phyloP scores from a whole-genome alignment of 2,888 invertebrate species.

The Stenchaetothrips biformis region DNA sequence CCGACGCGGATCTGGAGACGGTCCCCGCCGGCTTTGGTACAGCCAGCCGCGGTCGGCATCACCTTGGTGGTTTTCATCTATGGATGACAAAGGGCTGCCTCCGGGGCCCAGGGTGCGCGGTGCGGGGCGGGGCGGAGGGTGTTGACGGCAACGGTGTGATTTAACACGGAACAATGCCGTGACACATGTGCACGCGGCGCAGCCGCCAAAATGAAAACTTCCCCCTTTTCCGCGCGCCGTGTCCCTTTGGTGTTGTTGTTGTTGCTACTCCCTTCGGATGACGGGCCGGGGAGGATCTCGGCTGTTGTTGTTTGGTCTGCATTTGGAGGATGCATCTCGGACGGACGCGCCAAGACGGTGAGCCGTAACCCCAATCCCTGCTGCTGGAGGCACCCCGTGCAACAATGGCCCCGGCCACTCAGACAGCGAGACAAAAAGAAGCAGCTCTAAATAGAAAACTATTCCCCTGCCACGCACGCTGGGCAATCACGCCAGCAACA shows the following conservation, averaged over 20 bases:
- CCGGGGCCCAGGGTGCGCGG: not conserved
- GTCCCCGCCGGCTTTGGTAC: too few species aligned
- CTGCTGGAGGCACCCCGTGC: too few species aligned
- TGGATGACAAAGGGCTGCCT: conserved; percentile 13
- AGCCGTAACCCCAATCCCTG: too few species aligned
- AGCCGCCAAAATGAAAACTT: not conserved
- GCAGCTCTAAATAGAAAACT: not conserved
- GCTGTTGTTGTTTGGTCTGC: too few species aligned
- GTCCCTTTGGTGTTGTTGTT: not conserved
- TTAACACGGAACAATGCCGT: conserved; percentile 20
- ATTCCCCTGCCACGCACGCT: not conserved
- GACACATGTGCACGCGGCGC: not conserved
- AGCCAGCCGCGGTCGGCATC: not conserved
- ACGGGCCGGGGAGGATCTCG: too few species aligned
- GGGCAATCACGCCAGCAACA: not conserved
- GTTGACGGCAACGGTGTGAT: conserved; percentile 15
- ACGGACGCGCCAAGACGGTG: not conserved
- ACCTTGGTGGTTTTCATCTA: conserved; percentile 23
- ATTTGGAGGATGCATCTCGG: too few species aligned
- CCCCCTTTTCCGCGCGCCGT: not conserved
- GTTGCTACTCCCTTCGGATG: too few species aligned
- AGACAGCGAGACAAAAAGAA: not conserved
- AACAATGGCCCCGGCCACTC: not conserved
- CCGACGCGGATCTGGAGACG: too few species aligned
- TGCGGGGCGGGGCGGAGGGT: not conserved